Conservation (phyloP, 2,888 invertebrate genomes). For the Steinernema hermaphroditum region DNA sequence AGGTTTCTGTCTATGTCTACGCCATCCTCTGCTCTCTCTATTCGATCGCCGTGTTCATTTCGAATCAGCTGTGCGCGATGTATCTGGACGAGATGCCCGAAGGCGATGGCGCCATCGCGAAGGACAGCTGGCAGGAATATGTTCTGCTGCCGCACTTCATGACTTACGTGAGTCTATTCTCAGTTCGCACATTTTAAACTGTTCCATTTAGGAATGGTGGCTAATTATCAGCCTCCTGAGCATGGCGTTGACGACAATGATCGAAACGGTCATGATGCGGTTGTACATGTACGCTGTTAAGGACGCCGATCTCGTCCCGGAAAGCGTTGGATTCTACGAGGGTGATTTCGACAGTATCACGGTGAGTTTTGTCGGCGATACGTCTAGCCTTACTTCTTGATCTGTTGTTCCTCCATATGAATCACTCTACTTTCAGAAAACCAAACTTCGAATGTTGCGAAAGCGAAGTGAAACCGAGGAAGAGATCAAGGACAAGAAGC, state of each 20-base stretch:
- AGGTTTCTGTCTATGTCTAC: no score
- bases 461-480: not conserved
- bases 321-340: conserved; percentile 14
- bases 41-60: no score
- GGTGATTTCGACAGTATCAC: conserved; percentile 4
- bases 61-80: no score
- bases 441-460: not conserved
- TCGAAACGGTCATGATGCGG: not conserved
- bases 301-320: conserved; percentile 6
- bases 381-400: not conserved
- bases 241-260: not conserved
- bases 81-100: no score
- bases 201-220: not conserved
- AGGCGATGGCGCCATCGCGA: no score
- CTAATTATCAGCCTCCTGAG: not conserved
- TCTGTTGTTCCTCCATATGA: not conserved
- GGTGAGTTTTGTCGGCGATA: not conserved
- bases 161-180: no score
- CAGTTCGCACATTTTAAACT: no score
- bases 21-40: no score
- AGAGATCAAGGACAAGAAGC: not conserved
- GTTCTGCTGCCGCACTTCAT: no score
- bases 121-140: no score
- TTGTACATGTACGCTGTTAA: conserved; percentile 10
- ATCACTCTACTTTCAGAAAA: conserved; percentile 2